Evolutionary conservation across 2,888 invertebrate species (phyloP).

Genomic region (Timema cristinae): DNA sequence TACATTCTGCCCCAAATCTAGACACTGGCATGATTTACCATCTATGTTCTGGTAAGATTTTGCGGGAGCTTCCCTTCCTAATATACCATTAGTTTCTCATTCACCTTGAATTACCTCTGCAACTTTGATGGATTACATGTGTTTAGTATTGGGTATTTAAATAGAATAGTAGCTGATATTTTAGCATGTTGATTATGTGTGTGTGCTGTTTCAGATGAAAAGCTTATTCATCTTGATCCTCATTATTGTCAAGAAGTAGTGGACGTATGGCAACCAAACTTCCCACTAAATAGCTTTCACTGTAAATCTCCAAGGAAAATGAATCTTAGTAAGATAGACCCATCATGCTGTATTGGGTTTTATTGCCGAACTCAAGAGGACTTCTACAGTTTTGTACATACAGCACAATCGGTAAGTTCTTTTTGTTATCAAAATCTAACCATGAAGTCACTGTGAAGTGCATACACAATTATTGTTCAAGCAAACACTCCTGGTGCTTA

Average conservation of each 20-base stretch:
- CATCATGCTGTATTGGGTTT: conserved; percentile 88
- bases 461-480: no score
- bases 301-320: conserved; percentile 83
- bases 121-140: background rate
- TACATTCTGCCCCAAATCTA: no score
- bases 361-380: conserved; percentile 73
- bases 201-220: conserved; percentile 62
- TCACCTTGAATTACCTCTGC: background rate
- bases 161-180: background rate
- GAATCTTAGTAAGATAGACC: conserved; percentile 82
- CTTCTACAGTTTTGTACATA: conserved; percentile 69
- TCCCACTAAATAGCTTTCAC: conserved; percentile 75
- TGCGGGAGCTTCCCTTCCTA: no score
- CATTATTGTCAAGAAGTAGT: conserved; percentile 92
- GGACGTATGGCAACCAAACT: conserved; percentile 75
- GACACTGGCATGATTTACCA: no score
- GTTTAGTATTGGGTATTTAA: background rate
- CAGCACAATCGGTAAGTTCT: conserved; percentile 57
- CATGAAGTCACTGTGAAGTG: no score
- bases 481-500: no score
- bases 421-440: no score
- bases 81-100: no score
- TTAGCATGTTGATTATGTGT: background rate
- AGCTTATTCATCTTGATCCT: conserved; percentile 88
- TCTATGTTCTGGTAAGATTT: no score